Conservation (phyloP, 2,797 vertebrate species). For the Gallinago solitaria region DNA sequence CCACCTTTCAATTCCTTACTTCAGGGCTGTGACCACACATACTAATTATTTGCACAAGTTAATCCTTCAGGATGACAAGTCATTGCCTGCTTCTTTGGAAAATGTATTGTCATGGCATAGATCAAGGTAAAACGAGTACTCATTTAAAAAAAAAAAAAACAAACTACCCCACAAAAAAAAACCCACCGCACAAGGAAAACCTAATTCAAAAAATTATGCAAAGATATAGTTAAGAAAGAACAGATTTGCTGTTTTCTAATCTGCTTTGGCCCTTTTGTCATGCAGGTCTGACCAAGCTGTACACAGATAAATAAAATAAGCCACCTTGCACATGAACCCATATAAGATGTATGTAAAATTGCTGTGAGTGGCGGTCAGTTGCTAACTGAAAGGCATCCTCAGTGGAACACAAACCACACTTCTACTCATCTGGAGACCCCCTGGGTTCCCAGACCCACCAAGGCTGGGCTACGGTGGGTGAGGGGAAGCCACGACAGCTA, state of each 20-base stretch:
- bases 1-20: not conserved
- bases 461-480: fast-evolving
- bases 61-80: not conserved
- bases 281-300: not conserved
- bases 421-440: not conserved
- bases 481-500: not conserved
- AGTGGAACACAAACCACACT: not conserved
- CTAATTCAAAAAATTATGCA: not conserved
- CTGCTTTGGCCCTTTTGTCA: not conserved
- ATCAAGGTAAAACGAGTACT: not conserved
- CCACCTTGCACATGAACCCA: fast-evolving
- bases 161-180: not conserved
- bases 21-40: not conserved
- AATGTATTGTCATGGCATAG: not conserved
- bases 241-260: not conserved
- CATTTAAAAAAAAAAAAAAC: not conserved
- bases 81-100: not conserved
- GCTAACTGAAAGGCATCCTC: not conserved
- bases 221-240: not conserved
- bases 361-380: not conserved
- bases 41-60: not conserved
- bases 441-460: not conserved
- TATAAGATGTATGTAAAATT: not conserved
- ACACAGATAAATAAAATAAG: not conserved
- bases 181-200: not conserved